phyloP scores from a whole-genome alignment of 1,140 invertebrate genomes.

The Brachionus asplanchnoidis region DNA sequence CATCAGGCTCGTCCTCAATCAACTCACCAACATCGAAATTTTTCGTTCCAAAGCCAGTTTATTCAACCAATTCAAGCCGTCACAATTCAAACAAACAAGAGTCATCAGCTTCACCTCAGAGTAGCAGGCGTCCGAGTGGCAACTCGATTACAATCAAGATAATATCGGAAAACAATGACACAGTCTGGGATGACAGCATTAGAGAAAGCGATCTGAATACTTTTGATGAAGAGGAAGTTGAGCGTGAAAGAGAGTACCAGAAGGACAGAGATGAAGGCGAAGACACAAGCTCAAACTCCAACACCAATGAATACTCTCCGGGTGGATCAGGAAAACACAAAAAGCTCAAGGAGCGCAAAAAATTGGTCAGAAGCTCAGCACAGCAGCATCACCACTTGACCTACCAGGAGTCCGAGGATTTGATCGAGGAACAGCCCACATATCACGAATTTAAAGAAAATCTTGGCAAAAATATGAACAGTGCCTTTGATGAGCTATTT shows the following conservation, averaged over 20 bases:
- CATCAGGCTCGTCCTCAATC: conserved; percentile 4
- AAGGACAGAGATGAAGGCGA: conserved; percentile 8
- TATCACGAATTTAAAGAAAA: background rate
- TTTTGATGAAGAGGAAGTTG: conserved; percentile 20
- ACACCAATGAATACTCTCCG: background rate
- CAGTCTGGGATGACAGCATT: background rate
- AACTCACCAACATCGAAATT: conserved; percentile 12
- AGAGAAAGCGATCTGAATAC: conserved; percentile 15
- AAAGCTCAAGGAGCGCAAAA: conserved; percentile 21
- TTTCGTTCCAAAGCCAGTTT: background rate
- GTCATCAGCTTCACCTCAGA: background rate
- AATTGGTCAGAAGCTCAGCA: conserved; percentile 7
- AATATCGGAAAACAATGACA: background rate
- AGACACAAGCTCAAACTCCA: background rate
- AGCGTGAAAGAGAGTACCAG: background rate
- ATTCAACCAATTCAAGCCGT: background rate
- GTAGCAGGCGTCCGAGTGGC: background rate
- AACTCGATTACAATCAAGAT: conserved; percentile 40
- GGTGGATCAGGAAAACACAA: background rate
- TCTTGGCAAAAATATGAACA: conserved; percentile 5
- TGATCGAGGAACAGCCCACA: background rate
- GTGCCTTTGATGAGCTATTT: conserved; percentile 40
- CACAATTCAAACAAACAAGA: conserved; percentile 22
- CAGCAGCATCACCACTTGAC: conserved; percentile 17
- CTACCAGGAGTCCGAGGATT: conserved; percentile 27